Evolutionary conservation across 2,113 vertebrate species (phyloP).

Genomic region (Anarhynchus alexandrinus): DNA sequence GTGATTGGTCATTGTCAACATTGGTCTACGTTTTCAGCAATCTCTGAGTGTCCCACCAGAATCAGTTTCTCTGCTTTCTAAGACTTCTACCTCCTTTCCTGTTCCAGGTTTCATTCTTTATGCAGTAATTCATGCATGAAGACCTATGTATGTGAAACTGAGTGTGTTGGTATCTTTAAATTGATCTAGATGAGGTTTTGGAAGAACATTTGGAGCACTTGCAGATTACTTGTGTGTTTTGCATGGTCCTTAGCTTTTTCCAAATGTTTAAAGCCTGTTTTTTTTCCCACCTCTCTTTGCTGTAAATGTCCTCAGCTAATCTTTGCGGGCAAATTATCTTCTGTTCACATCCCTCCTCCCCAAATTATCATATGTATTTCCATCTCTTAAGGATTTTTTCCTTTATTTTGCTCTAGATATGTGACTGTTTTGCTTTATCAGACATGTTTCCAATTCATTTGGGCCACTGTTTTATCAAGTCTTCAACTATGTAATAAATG

Average conservation of each 20-base stretch:
- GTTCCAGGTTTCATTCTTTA: neutral
- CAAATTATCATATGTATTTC: neutral
- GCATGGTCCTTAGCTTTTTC: neutral
- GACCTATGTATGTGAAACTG: neutral
- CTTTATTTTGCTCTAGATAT: neutral
- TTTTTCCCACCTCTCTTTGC: neutral
- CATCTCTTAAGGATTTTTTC: neutral
- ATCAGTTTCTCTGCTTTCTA: neutral
- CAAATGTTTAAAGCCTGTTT: neutral
- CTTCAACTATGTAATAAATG: neutral
- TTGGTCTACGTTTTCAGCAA: neutral
- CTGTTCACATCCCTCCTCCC: neutral
- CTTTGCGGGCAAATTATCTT: neutral
- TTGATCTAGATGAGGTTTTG: neutral
- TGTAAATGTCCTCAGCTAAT: neutral
- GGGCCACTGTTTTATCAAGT: neutral
- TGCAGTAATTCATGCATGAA: neutral
- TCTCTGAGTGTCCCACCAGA: neutral
- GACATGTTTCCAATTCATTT: neutral
- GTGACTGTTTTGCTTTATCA: neutral
- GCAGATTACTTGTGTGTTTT: neutral
- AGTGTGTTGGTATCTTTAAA: neutral
- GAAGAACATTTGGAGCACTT: neutral
- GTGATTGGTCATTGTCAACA: neutral
- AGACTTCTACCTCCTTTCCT: neutral